Evolutionary conservation across 2,888 invertebrate species (phyloP).

Genomic region (Tanytarsus gracilentus): DNA sequence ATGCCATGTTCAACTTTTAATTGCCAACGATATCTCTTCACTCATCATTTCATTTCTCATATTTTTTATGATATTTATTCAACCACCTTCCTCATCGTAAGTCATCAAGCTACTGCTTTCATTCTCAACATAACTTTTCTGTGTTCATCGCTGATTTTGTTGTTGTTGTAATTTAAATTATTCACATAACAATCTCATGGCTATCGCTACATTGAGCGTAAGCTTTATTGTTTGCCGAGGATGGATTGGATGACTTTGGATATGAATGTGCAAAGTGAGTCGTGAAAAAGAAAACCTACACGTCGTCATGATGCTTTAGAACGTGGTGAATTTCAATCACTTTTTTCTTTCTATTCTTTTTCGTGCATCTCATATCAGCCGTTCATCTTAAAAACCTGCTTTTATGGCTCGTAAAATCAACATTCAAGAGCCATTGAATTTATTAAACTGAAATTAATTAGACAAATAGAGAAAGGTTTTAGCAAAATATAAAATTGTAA

Average conservation of each 20-base stretch:
- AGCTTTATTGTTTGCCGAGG: background rate
- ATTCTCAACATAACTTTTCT: background rate
- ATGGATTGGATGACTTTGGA: background rate
- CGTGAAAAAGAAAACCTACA: background rate
- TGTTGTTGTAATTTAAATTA: too few relatives aligned
- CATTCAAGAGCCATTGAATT: conserved; percentile 19
- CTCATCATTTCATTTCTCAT: background rate
- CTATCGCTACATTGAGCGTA: too few relatives aligned
- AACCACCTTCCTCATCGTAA: too few relatives aligned
- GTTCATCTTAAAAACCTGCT: conserved; percentile 20
- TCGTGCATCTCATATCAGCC: conserved; percentile 4
- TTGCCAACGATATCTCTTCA: too few relatives aligned
- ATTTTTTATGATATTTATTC: background rate
- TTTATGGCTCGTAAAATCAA: conserved; percentile 18
- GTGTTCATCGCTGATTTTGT: too few relatives aligned
- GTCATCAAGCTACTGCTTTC: background rate
- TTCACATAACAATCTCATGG: background rate
- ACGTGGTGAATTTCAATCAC: background rate
- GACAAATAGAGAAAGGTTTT: conserved; percentile 10
- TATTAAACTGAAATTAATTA: conserved; percentile 16
- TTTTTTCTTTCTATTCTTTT: background rate
- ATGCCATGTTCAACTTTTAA: background rate
- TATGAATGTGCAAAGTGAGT: background rate
- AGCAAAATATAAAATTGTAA: too few relatives aligned
- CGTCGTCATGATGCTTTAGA: background rate